These are phyloP conservation scores for Epinephelus malabaricus DNA, from an alignment of 2,797 vertebrate genomes.

Conservation along the genomic window DNA sequence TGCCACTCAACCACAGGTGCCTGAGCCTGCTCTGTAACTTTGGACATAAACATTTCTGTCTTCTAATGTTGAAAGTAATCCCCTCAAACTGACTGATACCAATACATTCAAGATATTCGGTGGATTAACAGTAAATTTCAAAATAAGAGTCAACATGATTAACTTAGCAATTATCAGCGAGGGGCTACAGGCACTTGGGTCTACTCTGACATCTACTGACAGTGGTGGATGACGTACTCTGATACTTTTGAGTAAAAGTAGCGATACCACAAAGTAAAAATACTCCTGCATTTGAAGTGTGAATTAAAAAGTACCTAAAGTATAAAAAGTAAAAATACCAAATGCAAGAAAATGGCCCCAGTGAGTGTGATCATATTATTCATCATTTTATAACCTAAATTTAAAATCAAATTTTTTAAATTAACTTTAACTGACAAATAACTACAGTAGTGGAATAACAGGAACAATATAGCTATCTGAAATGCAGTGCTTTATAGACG, in stretches of 20 bases:
- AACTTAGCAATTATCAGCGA: conserved; percentile 1
- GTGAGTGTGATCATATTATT: neutral
- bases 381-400: neutral
- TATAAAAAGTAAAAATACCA: neutral
- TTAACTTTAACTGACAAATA: neutral
- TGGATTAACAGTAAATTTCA: conserved; percentile 47
- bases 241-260: neutral
- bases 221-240: neutral
- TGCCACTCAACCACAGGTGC: neutral
- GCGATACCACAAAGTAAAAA: neutral
- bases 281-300: conserved; percentile 4
- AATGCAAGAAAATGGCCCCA: neutral
- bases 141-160: conserved; percentile 18
- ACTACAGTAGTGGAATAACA: neutral
- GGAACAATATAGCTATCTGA: neutral
- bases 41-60: neutral
- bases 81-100: conserved; percentile 20
- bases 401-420: conserved; percentile 1
- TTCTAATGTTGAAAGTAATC: conserved; percentile 24
- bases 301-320: neutral
- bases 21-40: neutral
- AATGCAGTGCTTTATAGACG: neutral
- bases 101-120: conserved; percentile 71
- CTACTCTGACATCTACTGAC: neutral
- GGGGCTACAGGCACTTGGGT: neutral